phyloP scores from a whole-genome alignment of 2,888 invertebrate genomes.

The Crepidodera aurea region DNA sequence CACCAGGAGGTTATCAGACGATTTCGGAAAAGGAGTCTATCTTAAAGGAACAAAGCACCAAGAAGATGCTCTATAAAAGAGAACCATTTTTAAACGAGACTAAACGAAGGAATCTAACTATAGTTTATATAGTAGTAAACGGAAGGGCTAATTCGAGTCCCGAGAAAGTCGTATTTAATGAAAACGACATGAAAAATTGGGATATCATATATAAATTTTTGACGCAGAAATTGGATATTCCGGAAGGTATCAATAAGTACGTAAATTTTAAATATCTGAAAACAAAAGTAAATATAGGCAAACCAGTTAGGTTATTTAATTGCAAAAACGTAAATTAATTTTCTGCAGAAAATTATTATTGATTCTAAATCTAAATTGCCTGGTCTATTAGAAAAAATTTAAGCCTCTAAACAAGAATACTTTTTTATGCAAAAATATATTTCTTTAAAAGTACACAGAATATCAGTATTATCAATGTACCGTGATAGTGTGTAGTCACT shows the following conservation, averaged over 20 bases:
- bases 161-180: conserved; percentile 32
- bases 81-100: conserved; percentile 26
- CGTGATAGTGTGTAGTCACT: no score
- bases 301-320: no score
- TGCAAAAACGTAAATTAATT: no score
- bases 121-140: conserved; percentile 31
- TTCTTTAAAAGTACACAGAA: no score
- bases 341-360: no score
- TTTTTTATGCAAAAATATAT: no score
- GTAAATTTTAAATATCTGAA: neutral
- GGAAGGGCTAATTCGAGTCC: conserved; percentile 24
- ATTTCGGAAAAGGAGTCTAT: neutral
- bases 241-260: conserved; percentile 32
- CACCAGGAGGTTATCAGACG: neutral
- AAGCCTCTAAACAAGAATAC: no score
- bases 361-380: no score
- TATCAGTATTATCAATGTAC: no score
- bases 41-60: conserved; percentile 3
- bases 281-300: no score
- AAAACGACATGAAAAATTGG: conserved; percentile 26
- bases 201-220: conserved; percentile 23
- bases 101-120: conserved; percentile 26
- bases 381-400: no score
- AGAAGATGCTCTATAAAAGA: conserved; percentile 17
- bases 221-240: conserved; percentile 32